These are phyloP conservation scores for Montipora capricornis DNA, from an alignment of 64 coral and sea anemone species.

Conservation along the genomic window DNA sequence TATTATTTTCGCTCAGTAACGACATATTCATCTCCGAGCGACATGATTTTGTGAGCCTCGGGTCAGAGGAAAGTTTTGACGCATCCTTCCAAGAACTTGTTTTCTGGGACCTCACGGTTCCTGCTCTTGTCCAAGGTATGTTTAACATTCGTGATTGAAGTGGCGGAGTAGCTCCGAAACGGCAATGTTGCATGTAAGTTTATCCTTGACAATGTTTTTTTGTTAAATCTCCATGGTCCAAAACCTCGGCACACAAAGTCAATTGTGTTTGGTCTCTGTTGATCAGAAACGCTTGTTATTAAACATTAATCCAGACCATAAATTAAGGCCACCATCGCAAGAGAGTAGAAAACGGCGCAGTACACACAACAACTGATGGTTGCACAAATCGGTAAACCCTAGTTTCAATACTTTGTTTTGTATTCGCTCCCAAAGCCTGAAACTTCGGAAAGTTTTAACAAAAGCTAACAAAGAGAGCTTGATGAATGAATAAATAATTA, in stretches of 20 bases:
- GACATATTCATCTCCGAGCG: constrained; percentile 80
- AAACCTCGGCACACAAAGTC: background rate
- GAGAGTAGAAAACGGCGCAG: background rate
- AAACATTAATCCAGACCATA: background rate
- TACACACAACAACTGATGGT: background rate
- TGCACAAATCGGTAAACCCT: too few species aligned
- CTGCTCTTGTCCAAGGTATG: constrained; percentile 34
- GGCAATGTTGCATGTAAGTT: background rate
- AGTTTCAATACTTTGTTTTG: background rate
- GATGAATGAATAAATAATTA: constrained; percentile 42
- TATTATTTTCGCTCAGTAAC: constrained; percentile 70
- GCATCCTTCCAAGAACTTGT: background rate
- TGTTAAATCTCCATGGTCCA: background rate
- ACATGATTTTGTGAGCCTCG: constrained; percentile 57
- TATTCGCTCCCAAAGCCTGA: background rate
- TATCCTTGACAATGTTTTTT: background rate
- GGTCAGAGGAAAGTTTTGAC: constrained; percentile 6
- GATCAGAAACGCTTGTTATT: constrained; percentile 10
- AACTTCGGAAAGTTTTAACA: background rate
- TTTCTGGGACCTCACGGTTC: constrained; percentile 8
- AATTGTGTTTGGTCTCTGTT: constrained; percentile 6
- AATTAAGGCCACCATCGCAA: background rate
- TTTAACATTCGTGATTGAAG: background rate
- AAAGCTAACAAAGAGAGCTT: background rate
- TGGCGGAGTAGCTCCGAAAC: background rate